These are phyloP conservation scores for Ornithoptera priamus DNA, from an alignment of 2,888 invertebrate species.

Conservation along the genomic window DNA sequence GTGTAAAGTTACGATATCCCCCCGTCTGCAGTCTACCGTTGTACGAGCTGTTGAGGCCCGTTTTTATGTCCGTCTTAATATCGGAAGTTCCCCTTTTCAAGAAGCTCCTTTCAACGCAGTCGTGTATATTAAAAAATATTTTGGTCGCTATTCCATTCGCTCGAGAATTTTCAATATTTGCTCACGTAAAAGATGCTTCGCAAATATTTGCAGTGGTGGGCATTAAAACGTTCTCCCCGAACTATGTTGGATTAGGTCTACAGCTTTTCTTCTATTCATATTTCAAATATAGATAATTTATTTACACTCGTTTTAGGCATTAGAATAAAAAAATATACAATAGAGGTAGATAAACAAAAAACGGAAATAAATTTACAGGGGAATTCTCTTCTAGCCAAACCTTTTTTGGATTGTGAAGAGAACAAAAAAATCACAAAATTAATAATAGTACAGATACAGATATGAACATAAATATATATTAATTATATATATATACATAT, in stretches of 20 bases:
- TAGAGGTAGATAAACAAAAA: too few relatives aligned
- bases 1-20: conserved; percentile 16
- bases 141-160: conserved; percentile 42
- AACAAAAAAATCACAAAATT: too few relatives aligned
- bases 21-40: conserved; percentile 29
- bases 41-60: conserved; percentile 43
- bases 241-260: neutral
- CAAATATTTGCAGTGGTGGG: conserved; percentile 20
- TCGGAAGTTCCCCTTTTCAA: conserved; percentile 53
- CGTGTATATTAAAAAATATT: conserved; percentile 57
- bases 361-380: too few relatives aligned
- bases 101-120: conserved; percentile 47
- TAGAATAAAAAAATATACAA: too few relatives aligned
- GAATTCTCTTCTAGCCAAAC: too few relatives aligned
- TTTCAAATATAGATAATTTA: neutral
- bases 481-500: too few relatives aligned
- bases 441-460: too few relatives aligned
- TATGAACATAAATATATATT: too few relatives aligned
- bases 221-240: conserved; percentile 13
- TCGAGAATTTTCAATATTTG: conserved; percentile 35
- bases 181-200: conserved; percentile 17
- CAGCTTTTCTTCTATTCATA: neutral
- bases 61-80: conserved; percentile 49
- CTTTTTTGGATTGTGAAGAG: too few relatives aligned
- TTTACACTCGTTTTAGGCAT: too few relatives aligned